These are phyloP conservation scores for Clarias gariepinus DNA, from an alignment of 2,113 vertebrate species.

Conservation along the genomic window DNA sequence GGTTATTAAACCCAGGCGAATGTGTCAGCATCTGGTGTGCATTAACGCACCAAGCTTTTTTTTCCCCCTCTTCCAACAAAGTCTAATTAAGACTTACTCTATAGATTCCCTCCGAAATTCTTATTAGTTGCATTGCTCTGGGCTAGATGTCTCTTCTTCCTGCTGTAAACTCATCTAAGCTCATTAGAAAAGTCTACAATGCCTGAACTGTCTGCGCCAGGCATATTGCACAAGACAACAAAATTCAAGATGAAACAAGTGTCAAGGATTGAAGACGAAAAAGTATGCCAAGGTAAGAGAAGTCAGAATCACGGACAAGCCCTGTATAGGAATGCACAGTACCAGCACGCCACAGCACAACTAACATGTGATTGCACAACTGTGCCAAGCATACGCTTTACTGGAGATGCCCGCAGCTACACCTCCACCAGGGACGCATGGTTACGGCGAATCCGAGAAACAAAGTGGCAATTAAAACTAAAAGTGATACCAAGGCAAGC, in stretches of 20 bases:
- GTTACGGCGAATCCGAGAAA: slow-evolving; percentile 1
- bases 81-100: background rate
- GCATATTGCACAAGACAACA: background rate
- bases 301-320: background rate
- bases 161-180: slow-evolving; percentile 26
- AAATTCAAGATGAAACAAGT: background rate
- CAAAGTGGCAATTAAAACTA: slow-evolving; percentile 36
- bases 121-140: slow-evolving; percentile 19
- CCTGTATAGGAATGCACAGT: background rate
- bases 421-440: background rate
- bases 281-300: background rate
- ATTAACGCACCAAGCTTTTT: background rate
- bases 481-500: slow-evolving; percentile 25
- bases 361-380: background rate
- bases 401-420: background rate
- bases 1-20: background rate
- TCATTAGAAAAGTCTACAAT: slow-evolving; percentile 29
- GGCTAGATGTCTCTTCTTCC: background rate
- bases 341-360: background rate
- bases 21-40: background rate
- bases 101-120: slow-evolving; percentile 1
- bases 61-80: background rate
- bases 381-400: slow-evolving; percentile 6
- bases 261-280: background rate
- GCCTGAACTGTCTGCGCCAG: background rate